phyloP scores from a whole-genome alignment of 2,888 invertebrate species.

The Hartigia nigra region DNA sequence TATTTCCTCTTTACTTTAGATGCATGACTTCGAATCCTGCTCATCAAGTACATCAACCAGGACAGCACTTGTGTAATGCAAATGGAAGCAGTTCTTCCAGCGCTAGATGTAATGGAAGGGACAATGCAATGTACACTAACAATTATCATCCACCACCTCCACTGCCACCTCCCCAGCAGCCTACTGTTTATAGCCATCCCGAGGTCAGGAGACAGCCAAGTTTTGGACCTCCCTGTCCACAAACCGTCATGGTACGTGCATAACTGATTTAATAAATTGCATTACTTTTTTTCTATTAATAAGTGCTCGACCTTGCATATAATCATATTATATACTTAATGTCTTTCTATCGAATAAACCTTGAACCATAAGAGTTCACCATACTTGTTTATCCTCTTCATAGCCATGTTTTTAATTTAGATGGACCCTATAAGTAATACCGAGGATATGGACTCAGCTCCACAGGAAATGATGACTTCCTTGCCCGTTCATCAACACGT shows the following conservation, averaged over 20 bases:
- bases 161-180: slow-evolving; percentile 62
- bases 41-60: slow-evolving; percentile 45
- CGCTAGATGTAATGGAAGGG: slow-evolving; percentile 44
- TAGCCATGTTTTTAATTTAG: slow-evolving; percentile 37
- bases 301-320: background rate
- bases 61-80: slow-evolving; percentile 41
- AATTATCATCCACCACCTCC: slow-evolving; percentile 39
- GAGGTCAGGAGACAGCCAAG: slow-evolving; percentile 56
- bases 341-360: background rate
- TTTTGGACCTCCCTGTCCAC: slow-evolving; percentile 50
- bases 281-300: background rate
- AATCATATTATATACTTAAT: background rate
- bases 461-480: slow-evolving; percentile 45
- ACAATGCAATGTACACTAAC: slow-evolving; percentile 37
- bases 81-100: slow-evolving; percentile 42
- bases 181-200: slow-evolving; percentile 66
- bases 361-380: background rate
- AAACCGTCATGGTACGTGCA: slow-evolving; percentile 44
- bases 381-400: background rate
- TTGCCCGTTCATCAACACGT: slow-evolving; percentile 71
- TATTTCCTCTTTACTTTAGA: slow-evolving; percentile 18
- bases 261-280: background rate
- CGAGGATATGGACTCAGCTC: slow-evolving; percentile 46
- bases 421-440: slow-evolving; percentile 68
- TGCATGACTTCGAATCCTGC: slow-evolving; percentile 47